Evolutionary conservation across 2,113 vertebrate genomes (phyloP).

Genomic region (Cheirogaleus medius): DNA sequence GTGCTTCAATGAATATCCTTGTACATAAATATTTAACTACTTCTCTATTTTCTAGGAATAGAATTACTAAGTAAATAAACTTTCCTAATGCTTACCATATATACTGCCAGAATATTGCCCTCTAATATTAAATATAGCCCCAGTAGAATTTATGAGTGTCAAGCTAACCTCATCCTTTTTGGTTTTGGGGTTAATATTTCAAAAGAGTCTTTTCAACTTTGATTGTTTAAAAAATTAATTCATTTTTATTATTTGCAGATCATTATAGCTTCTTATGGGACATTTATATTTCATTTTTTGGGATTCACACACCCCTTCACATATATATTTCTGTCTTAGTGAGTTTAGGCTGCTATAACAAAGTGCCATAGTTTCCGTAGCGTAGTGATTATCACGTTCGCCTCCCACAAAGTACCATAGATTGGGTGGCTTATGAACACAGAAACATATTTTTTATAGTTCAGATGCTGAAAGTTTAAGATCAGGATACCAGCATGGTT

Average conservation of each 20-base stretch:
- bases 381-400: too few relatives aligned
- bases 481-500: background rate
- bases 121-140: background rate
- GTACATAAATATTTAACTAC: background rate
- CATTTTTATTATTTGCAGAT: background rate
- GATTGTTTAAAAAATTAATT: background rate
- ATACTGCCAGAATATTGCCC: background rate
- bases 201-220: constrained; percentile 6
- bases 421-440: background rate
- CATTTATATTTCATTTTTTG: background rate
- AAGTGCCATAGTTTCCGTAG: background rate
- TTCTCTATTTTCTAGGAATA: constrained; percentile 35
- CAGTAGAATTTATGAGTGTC: background rate
- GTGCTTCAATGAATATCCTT: background rate
- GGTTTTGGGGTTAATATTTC: background rate
- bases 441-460: background rate
- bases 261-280: background rate
- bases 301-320: too few relatives aligned
- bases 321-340: background rate
- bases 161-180: background rate
- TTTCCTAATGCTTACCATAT: background rate
- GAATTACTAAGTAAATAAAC: constrained; percentile 12
- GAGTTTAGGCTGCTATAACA: background rate
- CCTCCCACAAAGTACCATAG: background rate
- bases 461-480: background rate